These are phyloP conservation scores for Paracentrotus lividus DNA, from an alignment of 53 echinoderm and acorn worm species.

Conservation along the genomic window DNA sequence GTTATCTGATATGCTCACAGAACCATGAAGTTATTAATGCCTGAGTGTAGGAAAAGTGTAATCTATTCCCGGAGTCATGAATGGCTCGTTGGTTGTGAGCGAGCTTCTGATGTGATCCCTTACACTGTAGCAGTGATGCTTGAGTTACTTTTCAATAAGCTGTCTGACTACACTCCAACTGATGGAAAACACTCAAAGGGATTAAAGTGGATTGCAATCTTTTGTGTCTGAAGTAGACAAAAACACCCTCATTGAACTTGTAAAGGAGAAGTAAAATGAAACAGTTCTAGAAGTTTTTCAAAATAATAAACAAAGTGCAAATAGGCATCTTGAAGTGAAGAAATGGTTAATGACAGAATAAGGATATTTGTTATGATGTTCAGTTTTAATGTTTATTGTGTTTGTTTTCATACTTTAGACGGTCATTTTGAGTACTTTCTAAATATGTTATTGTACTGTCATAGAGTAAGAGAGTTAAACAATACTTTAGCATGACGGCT, in stretches of 20 bases:
- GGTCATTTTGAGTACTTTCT: no score
- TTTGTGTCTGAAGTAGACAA: not conserved
- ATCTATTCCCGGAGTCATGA: not conserved
- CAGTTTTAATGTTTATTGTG: not conserved
- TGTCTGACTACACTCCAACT: constrained; percentile 4
- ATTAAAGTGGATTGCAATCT: not conserved
- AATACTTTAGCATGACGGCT: no score
- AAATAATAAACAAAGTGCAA: not conserved
- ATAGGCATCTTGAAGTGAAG: not conserved
- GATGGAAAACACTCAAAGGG: constrained; percentile 20
- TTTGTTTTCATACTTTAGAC: not conserved
- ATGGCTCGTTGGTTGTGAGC: constrained; percentile 16
- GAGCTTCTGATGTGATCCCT: constrained; percentile 39
- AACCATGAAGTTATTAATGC: constrained; percentile 44
- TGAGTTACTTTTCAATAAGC: constrained; percentile 7
- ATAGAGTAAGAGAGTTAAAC: no score
- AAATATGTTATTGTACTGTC: no score
- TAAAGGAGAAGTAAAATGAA: not conserved
- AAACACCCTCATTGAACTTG: not conserved
- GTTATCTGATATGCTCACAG: constrained; percentile 34
- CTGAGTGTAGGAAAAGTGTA: not conserved
- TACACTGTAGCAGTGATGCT: not conserved
- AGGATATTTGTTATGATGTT: not conserved
- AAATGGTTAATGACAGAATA: not conserved
- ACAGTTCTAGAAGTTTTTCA: not conserved